A percentile compares a stretch with the other conserved stretches of the same genome.
Evolutionary conservation across 2,888 invertebrate species (phyloP).

Genomic region (Eledone cirrhosa): DNA sequence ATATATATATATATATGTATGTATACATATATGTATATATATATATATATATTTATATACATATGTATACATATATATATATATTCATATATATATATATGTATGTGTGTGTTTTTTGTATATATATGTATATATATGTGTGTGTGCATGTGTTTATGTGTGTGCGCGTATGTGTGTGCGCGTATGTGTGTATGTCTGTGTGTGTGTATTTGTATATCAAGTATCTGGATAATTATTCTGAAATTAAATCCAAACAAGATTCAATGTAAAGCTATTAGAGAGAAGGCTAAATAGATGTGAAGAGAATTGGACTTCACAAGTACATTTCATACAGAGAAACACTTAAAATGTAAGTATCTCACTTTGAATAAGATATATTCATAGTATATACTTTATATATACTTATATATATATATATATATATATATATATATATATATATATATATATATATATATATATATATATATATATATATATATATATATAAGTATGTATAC

Average conservation of each 20-base stretch:
- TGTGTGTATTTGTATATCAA: background rate
- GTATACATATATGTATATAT: background rate
- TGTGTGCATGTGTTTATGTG: background rate
- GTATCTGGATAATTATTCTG: background rate
- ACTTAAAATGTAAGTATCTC: too few species aligned
- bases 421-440: too few species aligned
- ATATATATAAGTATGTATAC: too few species aligned
- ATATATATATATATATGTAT: background rate
- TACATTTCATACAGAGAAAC: too few species aligned
- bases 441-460: too few species aligned
- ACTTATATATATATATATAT: too few species aligned
- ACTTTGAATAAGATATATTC: too few species aligned
- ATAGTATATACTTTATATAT: too few species aligned
- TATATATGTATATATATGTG: slow-evolving; percentile 1
- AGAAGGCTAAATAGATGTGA: too few species aligned
- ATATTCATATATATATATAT: background rate
- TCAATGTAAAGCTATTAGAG: too few species aligned
- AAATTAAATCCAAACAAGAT: background rate
- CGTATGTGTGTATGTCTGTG: background rate
- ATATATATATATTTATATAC: background rate
- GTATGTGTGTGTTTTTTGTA: background rate
- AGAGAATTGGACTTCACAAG: too few species aligned
- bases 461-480: too few species aligned
- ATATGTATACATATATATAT: background rate
- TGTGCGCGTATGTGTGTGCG: background rate